Evolutionary conservation across 2,113 vertebrate species (phyloP), one percentile per base, ranked within the genome.

Genomic region (Probosciger aterrimus): DNA sequence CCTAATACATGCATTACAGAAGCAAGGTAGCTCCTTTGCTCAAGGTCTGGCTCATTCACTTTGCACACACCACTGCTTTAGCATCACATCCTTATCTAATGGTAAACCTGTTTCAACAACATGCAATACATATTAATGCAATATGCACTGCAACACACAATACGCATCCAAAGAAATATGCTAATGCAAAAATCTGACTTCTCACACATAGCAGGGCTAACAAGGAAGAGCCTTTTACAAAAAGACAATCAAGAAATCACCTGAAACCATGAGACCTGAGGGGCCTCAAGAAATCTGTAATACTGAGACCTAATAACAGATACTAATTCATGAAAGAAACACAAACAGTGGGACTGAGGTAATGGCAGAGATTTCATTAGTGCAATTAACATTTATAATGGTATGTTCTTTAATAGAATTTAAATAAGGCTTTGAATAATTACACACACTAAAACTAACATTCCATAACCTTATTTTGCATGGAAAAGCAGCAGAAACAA

Each of bases 391-490:
- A 98, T 97, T 97, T 92, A 97, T 95, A 96, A 98, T 95, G 97
- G 97, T 97, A 97, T 96, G 96, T 96, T 98, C 96, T 98, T 98
- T 98, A 97, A 98, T 91, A 97, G 96, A 96, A 96, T 98, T 98
- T 98, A 98, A 98, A 98, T 97, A 98, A 98, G 97, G 98, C 98
- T 98, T 98, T 97, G 96, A 98, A 98, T 98, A 97, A 98, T 98
- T 96, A 98, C 96, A 97, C 94, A 94, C 90, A 50, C 97, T 97
- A 97, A 97, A 97, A 96, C 96, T 97, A 98, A 97, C 95, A 97
- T 98, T 97, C 97, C 95, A 92, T 97, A 97, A 98, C 83, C 95
- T 96, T 96, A 97, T 93, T 97, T 95, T 79, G 11, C 96, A 91
- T 79, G 97, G 96, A 97, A 97, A 96, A 97, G 95, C 88, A 96